Percentiles rank a stretch among this genome's conserved stretches.
These are phyloP conservation scores for Drosophila sordidapex DNA, from an alignment of 2,888 invertebrate species.

Conservation along the genomic window DNA sequence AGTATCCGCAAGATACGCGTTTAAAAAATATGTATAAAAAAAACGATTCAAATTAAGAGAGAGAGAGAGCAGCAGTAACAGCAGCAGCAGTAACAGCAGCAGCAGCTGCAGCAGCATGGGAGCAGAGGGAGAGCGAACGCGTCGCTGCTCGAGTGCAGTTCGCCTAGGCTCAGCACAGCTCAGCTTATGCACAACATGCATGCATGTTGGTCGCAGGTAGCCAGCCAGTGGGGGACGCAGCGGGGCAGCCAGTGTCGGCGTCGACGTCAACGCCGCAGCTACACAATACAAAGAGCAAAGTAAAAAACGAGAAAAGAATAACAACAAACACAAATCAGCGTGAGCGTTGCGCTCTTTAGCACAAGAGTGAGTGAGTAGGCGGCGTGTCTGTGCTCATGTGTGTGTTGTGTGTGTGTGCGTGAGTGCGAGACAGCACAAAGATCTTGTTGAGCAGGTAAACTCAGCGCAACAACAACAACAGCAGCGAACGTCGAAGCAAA, in stretches of 20 bases:
- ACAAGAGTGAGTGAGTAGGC: conserved; percentile 63
- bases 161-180: conserved; percentile 35
- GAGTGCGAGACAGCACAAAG: conserved; percentile 61
- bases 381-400: conserved; percentile 19
- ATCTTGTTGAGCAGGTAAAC: conserved; percentile 76
- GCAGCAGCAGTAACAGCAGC: not conserved
- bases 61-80: conserved; percentile 20
- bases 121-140: conserved; percentile 8
- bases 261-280: conserved; percentile 23
- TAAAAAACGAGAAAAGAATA: conserved; percentile 40
- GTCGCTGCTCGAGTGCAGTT: conserved; percentile 31
- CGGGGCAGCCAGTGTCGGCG: conserved; percentile 32
- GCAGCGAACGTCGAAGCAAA: conserved; percentile 81
- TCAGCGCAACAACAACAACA: conserved; percentile 37
- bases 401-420: conserved; percentile 20
- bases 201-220: conserved; percentile 66
- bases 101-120: not conserved
- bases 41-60: conserved; percentile 52
- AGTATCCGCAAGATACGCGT: conserved; percentile 63
- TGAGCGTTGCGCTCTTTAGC: conserved; percentile 37
- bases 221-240: conserved; percentile 44
- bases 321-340: conserved; percentile 49
- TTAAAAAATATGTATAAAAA: conserved; percentile 30
- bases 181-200: conserved; percentile 41
- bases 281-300: conserved; percentile 43